Conservation (phyloP, 2,888 invertebrate species). For the Melinopterus prodromus region DNA sequence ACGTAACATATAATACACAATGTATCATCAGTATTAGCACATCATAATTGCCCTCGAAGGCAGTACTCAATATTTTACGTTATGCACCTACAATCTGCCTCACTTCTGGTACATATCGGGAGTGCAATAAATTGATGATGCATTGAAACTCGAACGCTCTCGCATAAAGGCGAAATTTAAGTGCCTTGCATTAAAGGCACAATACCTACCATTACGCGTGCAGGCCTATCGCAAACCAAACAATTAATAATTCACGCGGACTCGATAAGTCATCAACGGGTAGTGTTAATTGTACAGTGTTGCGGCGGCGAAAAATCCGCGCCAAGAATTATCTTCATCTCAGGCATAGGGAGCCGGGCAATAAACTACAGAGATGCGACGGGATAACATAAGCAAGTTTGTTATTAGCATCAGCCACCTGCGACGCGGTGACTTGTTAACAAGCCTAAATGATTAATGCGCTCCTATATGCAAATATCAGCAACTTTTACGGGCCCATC, state of each 20-base stretch:
- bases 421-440: constrained; percentile 47
- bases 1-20: background rate
- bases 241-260: constrained; percentile 21
- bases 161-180: constrained; percentile 4
- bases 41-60: background rate
- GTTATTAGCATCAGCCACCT: constrained; percentile 46
- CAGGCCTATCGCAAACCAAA: constrained; percentile 13
- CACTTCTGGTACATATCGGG: background rate
- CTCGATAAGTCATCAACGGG: constrained; percentile 21
- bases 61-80: background rate
- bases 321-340: constrained; percentile 37
- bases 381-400: constrained; percentile 41
- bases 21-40: background rate
- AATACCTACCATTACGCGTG: constrained; percentile 6
- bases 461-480: constrained; percentile 48
- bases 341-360: constrained; percentile 29
- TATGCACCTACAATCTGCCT: background rate
- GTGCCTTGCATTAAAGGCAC: background rate
- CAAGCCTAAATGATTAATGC: constrained; percentile 48
- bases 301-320: constrained; percentile 15
- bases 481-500: constrained; percentile 38
- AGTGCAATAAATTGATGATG: background rate
- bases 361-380: constrained; percentile 37
- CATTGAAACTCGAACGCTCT: background rate
- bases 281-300: constrained; percentile 33